Conservation (phyloP, 2,113 vertebrate genomes). For the Polyodon spathula region DNA sequence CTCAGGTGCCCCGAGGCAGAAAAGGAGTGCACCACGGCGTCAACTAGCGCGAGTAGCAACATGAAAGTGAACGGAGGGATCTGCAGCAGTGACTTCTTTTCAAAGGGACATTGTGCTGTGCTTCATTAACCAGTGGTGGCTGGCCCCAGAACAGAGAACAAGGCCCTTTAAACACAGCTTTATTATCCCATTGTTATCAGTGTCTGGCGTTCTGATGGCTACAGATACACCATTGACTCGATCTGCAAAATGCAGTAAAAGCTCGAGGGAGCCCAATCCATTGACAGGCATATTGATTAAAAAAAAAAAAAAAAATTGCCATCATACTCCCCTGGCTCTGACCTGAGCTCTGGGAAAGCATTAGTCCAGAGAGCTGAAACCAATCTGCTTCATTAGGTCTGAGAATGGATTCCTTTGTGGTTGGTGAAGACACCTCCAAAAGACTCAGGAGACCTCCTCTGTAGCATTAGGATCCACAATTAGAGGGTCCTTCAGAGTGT, state of each 20-base stretch:
- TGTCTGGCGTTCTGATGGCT: constrained; percentile 39
- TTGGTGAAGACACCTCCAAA: constrained; percentile 12
- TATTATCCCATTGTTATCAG: constrained; percentile 55
- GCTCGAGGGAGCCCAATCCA: constrained; percentile 45
- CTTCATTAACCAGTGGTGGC: too few relatives aligned
- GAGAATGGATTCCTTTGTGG: constrained; percentile 29
- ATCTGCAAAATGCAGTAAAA: constrained; percentile 51
- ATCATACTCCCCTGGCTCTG: constrained; percentile 23
- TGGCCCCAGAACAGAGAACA: not conserved
- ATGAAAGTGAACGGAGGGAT: too few relatives aligned
- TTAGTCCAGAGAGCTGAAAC: constrained; percentile 33
- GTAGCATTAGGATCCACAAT: not conserved
- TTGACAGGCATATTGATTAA: constrained; percentile 63
- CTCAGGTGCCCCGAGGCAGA: too few relatives aligned
- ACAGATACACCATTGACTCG: constrained; percentile 37
- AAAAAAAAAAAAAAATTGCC: constrained; percentile 33
- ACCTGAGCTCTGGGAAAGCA: constrained; percentile 35
- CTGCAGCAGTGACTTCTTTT: not conserved
- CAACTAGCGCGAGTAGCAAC: too few relatives aligned
- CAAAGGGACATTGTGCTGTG: constrained; percentile 1
- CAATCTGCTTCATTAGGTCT: constrained; percentile 36
- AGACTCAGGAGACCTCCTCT: constrained; percentile 1
- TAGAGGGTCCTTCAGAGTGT: not conserved
- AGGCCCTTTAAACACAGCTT: constrained; percentile 28
- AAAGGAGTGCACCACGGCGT: too few relatives aligned